A percentile compares a stretch with the other conserved stretches of the same genome.
These are phyloP conservation scores for Nothocercus julius DNA, from an alignment of 2,113 vertebrate genomes.

Conservation along the genomic window DNA sequence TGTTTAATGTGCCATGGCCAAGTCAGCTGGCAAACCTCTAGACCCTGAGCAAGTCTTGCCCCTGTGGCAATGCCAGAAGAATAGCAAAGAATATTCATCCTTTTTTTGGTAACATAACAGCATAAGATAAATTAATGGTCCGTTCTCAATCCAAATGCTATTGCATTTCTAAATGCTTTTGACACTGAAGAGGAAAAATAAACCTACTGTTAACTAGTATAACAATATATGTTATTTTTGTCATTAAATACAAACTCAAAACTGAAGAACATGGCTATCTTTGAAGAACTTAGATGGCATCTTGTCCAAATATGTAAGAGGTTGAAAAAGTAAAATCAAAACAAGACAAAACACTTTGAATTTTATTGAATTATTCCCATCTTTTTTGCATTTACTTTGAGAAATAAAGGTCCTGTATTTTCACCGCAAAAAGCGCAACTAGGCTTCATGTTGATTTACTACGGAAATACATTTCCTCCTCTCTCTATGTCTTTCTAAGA, in stretches of 20 bases:
- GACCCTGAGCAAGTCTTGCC: background rate
- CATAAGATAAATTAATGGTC: background rate
- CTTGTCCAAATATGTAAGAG: background rate
- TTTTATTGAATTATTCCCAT: background rate
- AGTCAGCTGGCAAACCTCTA: conserved; percentile 15
- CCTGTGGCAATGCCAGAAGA: background rate
- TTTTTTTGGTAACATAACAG: background rate
- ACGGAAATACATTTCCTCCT: background rate
- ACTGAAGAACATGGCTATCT: background rate
- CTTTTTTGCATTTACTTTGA: background rate
- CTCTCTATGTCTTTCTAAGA: background rate
- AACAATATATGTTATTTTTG: background rate
- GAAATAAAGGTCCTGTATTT: background rate
- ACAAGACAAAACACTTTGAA: background rate
- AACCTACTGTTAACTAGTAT: background rate
- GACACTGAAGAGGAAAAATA: background rate
- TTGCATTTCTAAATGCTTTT: background rate
- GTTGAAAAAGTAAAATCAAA: background rate
- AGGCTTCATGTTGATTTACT: background rate
- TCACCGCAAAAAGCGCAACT: background rate
- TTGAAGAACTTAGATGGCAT: background rate
- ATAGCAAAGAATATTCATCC: background rate
- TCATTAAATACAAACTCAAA: background rate
- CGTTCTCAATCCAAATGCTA: background rate
- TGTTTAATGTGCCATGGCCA: conserved; percentile 23